Percentiles rank a stretch among this genome's conserved stretches.
These are phyloP conservation scores for Drosophila miranda DNA, from an alignment of 1,140 invertebrate genomes.

Conservation along the genomic window DNA sequence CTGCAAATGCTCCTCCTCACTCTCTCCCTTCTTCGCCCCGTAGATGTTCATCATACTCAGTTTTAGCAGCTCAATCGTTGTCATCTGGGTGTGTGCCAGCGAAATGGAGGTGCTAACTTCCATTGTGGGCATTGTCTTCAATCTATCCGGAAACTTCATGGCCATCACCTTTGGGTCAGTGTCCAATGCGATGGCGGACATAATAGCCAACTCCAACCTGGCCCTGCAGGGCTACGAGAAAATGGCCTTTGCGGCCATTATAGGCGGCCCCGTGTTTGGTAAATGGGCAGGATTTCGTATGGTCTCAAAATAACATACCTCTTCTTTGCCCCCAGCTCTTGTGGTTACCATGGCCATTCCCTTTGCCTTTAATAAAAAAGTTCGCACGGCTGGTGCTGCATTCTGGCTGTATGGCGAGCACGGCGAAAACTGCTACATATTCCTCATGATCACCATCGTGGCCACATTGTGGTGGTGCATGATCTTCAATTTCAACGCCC, in stretches of 20 bases:
- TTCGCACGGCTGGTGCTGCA: conserved; percentile 1
- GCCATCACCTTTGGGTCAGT: conserved; percentile 36
- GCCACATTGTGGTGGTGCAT: conserved; percentile 30
- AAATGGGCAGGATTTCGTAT: no score
- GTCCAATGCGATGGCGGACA: conserved; percentile 26
- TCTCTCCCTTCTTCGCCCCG: background rate
- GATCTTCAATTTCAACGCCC: conserved; percentile 40
- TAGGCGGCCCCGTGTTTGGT: conserved; percentile 43
- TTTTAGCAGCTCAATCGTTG: conserved; percentile 29
- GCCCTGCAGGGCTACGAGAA: conserved; percentile 52
- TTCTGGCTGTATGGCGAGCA: conserved; percentile 37
- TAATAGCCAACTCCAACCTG: conserved; percentile 44
- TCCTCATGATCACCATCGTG: conserved; percentile 29
- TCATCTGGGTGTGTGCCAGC: conserved; percentile 28
- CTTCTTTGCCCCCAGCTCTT: conserved; percentile 13
- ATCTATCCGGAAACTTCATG: conserved; percentile 41
- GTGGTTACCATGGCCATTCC: conserved; percentile 39
- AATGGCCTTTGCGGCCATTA: conserved; percentile 57
- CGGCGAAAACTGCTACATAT: conserved; percentile 41
- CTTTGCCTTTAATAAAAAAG: conserved; percentile 31
- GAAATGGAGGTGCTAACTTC: conserved; percentile 45
- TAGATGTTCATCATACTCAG: conserved; percentile 43
- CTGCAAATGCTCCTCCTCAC: background rate
- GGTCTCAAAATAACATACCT: background rate
- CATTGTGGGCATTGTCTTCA: conserved; percentile 42